Evolutionary conservation across 2,113 vertebrate species (phyloP).

Genomic region (Triplophysa tibetana): DNA sequence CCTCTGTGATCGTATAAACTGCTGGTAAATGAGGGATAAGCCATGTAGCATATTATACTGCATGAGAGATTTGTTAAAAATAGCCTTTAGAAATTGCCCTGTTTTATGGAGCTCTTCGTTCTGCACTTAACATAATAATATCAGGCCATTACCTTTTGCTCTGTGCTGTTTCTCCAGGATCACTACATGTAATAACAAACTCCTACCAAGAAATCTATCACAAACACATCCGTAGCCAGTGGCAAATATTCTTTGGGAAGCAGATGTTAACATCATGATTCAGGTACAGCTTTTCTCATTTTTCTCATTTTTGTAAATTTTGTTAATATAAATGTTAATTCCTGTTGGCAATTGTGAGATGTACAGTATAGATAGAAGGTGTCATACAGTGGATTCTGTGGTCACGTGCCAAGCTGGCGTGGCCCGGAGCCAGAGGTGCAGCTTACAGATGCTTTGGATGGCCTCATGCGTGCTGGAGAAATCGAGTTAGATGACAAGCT

Average conservation of each 20-base stretch:
- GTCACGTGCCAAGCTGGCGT: neutral
- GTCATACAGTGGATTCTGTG: no score
- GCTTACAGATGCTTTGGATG: constrained; percentile 17
- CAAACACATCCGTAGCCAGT: neutral
- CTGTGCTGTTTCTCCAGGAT: neutral
- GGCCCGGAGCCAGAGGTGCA: neutral
- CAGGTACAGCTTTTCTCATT: no score
- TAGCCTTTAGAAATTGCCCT: constrained; percentile 47
- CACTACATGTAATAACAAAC: neutral
- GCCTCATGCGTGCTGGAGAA: constrained; percentile 13
- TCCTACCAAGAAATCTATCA: neutral
- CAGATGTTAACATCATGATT: no score
- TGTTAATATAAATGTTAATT: no score
- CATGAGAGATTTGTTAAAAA: constrained; percentile 65
- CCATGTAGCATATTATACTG: neutral
- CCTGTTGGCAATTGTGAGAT: neutral
- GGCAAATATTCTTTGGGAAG: neutral
- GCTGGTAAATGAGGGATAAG: constrained; percentile 3
- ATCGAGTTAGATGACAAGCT: constrained; percentile 39
- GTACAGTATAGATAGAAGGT: neutral
- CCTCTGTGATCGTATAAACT: neutral
- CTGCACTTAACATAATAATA: constrained; percentile 53
- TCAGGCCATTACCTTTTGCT: neutral
- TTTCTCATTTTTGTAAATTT: no score
- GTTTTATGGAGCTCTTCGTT: constrained; percentile 63